These are phyloP conservation scores for Brienomyrus longianalis DNA, from an alignment of 2,113 vertebrate genomes.

Conservation along the genomic window DNA sequence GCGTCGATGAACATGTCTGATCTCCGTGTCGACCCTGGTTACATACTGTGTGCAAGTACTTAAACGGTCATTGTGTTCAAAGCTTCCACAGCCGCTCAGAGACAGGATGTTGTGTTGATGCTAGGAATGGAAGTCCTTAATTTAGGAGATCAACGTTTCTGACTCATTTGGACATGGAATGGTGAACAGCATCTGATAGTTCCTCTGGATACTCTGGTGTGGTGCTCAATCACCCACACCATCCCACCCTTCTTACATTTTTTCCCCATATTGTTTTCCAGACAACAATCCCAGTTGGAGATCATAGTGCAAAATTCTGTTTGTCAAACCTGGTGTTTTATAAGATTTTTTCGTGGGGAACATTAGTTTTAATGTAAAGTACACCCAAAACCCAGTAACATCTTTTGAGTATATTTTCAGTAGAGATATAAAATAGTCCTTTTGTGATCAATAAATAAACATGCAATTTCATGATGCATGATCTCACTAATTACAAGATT, in stretches of 20 bases:
- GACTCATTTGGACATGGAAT: conserved; percentile 1
- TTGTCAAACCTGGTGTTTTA: background rate
- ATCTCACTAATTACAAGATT: background rate
- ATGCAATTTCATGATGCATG: background rate
- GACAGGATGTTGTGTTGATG: conserved; percentile 29
- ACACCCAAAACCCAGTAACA: background rate
- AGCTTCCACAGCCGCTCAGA: conserved; percentile 5
- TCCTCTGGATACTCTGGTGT: background rate
- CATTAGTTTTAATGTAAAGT: background rate
- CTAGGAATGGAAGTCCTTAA: conserved; percentile 21
- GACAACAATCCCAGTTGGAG: background rate
- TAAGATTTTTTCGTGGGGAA: background rate
- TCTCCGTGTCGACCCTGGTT: background rate
- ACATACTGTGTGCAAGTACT: background rate
- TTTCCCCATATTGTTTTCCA: background rate
- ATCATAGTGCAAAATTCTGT: too few relatives aligned
- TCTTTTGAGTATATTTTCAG: background rate
- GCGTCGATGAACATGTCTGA: background rate
- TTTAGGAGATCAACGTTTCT: conserved; percentile 26
- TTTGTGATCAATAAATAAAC: background rate
- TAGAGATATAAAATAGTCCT: background rate
- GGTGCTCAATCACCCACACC: background rate
- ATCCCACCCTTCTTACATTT: background rate
- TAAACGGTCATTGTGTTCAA: conserved; percentile 15
- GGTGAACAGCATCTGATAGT: conserved; percentile 3